Conservation (phyloP, 1,140 invertebrate genomes). For the Adoxophyes honmai region DNA sequence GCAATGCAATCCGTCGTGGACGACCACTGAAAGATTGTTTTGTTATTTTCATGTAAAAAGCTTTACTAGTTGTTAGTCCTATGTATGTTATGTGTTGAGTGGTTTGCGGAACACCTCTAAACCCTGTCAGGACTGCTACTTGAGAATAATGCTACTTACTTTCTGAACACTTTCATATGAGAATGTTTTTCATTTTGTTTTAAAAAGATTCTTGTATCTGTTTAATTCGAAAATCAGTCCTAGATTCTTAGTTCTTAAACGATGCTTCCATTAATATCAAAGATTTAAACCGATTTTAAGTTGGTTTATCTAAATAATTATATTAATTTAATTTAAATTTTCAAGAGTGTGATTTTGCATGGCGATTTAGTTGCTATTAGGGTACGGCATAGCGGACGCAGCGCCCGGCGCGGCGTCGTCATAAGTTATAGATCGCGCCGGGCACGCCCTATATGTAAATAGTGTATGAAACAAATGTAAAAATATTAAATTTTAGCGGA, state of each 20-base stretch:
- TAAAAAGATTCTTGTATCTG: slow-evolving; percentile 26
- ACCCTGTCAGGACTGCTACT: slow-evolving; percentile 12
- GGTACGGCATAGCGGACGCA: slow-evolving; percentile 33
- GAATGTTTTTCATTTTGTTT: background rate
- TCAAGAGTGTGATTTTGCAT: slow-evolving; percentile 69
- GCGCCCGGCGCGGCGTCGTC: slow-evolving; percentile 52
- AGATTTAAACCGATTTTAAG: slow-evolving; percentile 70
- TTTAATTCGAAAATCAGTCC: slow-evolving; percentile 35
- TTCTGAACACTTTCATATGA: background rate
- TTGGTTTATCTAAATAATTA: slow-evolving; percentile 65
- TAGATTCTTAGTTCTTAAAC: slow-evolving; percentile 65
- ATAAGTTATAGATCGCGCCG: slow-evolving; percentile 64
- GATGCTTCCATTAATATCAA: slow-evolving; percentile 77
- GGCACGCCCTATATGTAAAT: slow-evolving; percentile 58
- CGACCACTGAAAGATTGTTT: slow-evolving; percentile 45
- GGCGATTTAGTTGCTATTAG: slow-evolving; percentile 68
- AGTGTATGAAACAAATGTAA: slow-evolving; percentile 59
- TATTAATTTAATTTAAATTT: slow-evolving; percentile 61
- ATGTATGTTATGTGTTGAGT: slow-evolving; percentile 65
- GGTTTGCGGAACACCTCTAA: slow-evolving; percentile 37
- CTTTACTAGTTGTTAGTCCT: slow-evolving; percentile 69
- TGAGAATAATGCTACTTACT: slow-evolving; percentile 12
- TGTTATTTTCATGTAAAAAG: slow-evolving; percentile 73
- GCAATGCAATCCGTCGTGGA: slow-evolving; percentile 58
- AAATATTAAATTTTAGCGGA: slow-evolving; percentile 55